These are phyloP conservation scores for Xestia rhomboidea DNA, from an alignment of 2,888 invertebrate species.

Conservation along the genomic window DNA sequence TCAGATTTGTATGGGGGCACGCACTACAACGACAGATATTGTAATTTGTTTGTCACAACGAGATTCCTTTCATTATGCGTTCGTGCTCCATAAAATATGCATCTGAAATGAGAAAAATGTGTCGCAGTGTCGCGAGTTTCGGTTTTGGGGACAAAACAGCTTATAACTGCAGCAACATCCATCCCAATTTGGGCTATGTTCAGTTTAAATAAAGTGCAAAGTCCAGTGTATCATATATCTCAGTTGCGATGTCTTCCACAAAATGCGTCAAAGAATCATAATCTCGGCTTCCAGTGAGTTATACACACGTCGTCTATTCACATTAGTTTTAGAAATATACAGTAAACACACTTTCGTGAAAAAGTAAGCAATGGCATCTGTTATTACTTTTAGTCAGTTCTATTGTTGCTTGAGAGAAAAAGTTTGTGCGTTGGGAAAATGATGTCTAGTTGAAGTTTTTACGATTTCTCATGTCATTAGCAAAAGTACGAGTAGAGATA, in stretches of 20 bases:
- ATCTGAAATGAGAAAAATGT: conserved; percentile 89
- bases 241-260: conserved; percentile 63
- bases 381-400: conserved; percentile 63
- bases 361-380: conserved; percentile 63
- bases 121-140: conserved; percentile 82
- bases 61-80: conserved; percentile 87
- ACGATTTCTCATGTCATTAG: conserved; percentile 52
- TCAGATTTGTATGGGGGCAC: conserved; percentile 68
- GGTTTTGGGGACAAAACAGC: conserved; percentile 53
- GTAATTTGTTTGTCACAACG: conserved; percentile 85
- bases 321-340: conserved; percentile 87
- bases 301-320: conserved; percentile 84
- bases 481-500: conserved; percentile 29
- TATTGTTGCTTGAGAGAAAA: conserved; percentile 45
- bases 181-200: conserved; percentile 62
- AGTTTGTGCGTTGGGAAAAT: conserved; percentile 43
- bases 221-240: conserved; percentile 34
- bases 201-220: conserved; percentile 59
- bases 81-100: conserved; percentile 89
- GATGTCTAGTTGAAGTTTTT: conserved; percentile 47
- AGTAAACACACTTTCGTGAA: conserved; percentile 74
- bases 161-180: conserved; percentile 37
- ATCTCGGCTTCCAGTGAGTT: conserved; percentile 82
- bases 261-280: conserved; percentile 80
- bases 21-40: conserved; percentile 76